Evolutionary conservation across 2,888 invertebrate genomes (phyloP), one percentile per base, ranked within the genome.

Genomic region (Eupithecia tripunctaria): DNA sequence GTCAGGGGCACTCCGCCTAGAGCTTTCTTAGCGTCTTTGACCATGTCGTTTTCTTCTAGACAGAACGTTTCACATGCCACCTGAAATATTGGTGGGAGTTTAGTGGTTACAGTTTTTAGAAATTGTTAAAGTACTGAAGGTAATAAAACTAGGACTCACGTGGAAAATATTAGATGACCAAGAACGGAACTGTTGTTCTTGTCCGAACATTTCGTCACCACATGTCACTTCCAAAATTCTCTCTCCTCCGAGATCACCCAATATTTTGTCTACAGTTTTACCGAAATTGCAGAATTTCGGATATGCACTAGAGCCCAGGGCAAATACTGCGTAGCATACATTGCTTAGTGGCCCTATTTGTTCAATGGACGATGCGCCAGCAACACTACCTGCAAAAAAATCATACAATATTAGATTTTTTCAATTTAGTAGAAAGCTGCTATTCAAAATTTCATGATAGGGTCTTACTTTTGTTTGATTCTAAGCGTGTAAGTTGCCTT

Each of bases 271-370:
- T 70, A 99, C 96, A 82, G 97, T 98, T 86, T 97, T 97, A 0
- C 98, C 99, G 84, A 98, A 99, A 43, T 98, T 97, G 88, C 98
- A 98, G 87, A 98, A 99, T 88, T 99, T 98, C 0, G 99, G 99
- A 89, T 99, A 99, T 0, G 99, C 99, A 80, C 98, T 98, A 1
- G 99, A 99, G 8, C 99, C 99, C 64, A 99, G 92, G 0, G 97
- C 99, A 86, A 99, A 99, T 12, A 99, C 99, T 0, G 98, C 98
- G 86, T 97, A 99, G 85, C 97, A 96, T 67, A 98, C 97, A 84
- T 98, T 98, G 84, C 98, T 97, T 4, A 98, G 93, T 1, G 98
- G 97, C 6, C 98, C 98, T 84, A 98, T 73, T 78, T 96, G 96
- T 84, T 98, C 98, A 81, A 97, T 96, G 15, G 96, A 95, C 7